Conservation (phyloP, 2,888 invertebrate genomes). For the Marasmarcha lunaedactyla region DNA sequence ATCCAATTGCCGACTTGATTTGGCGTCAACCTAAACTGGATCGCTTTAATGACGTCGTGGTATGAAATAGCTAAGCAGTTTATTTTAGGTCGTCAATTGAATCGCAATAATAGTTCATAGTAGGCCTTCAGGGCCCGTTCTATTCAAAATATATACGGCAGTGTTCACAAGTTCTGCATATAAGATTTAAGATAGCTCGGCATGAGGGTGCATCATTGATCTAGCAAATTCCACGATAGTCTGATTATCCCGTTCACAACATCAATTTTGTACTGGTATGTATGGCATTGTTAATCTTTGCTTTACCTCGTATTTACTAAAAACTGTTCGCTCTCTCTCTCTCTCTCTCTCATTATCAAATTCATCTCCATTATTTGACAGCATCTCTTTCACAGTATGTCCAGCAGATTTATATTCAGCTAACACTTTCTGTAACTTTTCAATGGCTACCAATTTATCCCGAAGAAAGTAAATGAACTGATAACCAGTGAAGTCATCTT, state of each 20-base stretch:
- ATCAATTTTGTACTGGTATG: slow-evolving; percentile 3
- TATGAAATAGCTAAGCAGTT: no score
- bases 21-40: no score
- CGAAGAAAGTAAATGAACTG: slow-evolving; percentile 2
- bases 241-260: slow-evolving; percentile 2
- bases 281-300: slow-evolving; percentile 5
- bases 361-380: no score
- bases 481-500: slow-evolving; percentile 6
- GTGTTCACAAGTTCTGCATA: no score
- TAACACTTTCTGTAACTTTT: background rate
- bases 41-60: no score
- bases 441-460: slow-evolving; percentile 2
- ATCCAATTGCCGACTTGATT: no score
- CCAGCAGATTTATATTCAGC: slow-evolving; percentile 1
- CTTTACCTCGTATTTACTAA: background rate
- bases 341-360: slow-evolving; percentile 5
- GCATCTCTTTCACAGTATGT: slow-evolving; percentile 2
- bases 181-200: no score
- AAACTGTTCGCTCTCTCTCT: background rate
- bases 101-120: no score
- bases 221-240: slow-evolving; percentile 4
- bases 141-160: no score
- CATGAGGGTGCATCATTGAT: slow-evolving; percentile 5
- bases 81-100: no score
- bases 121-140: no score